Base-by-base conservation (phyloP, 2,797 vertebrate genomes). In the Coreius guichenoti region DNA sequence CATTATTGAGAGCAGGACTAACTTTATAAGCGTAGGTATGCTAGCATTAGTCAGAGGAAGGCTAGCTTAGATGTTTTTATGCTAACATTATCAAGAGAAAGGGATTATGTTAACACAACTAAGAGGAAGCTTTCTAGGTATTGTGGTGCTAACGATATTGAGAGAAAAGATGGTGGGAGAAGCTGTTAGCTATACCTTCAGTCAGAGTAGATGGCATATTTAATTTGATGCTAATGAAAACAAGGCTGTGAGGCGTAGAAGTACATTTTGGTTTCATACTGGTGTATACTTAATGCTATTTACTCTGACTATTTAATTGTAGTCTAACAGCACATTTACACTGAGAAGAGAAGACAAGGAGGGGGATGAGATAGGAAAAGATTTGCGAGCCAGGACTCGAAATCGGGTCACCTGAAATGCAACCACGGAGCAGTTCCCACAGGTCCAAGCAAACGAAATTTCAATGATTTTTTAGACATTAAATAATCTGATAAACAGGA, bases 161-260 rank as follows among this genome's bases (percentile, higher is more conserved):
- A 23, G 73, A 14, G 49, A 8, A 56, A 76, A 76, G 6, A 54
- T 54, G 21, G 6, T n/a, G 47, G 47, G 29, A 56, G 49, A 76
- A 56, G 31, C 11, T 77, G 33, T 39, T 26, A 77, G 33, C 0
- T 26, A 39, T 17, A 77, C 7, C 12, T 23, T 61, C 21, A 58
- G 51, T 77, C 17, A 39, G 21, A 77, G 21, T n/a, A 43, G 21
- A 39, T 58, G 23, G 8, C 7, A 77, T 77, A 77, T 77, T 77
- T 11, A 43, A 76, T 36, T 54, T 14, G 19, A 76, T 76, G 3
- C 31, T 23, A 36, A 76, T 56, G 12, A 36, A 56, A n/a, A 76
- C 31, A 56, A 14, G 21, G 12, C 21, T n/a, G 19, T 14, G 31
- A 56, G 49, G 31, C 11, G 36, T 9, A 23, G 2, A 56, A 23